These are phyloP conservation scores for Chymomyza costata DNA, from an alignment of 1,140 invertebrate species.

Conservation along the genomic window DNA sequence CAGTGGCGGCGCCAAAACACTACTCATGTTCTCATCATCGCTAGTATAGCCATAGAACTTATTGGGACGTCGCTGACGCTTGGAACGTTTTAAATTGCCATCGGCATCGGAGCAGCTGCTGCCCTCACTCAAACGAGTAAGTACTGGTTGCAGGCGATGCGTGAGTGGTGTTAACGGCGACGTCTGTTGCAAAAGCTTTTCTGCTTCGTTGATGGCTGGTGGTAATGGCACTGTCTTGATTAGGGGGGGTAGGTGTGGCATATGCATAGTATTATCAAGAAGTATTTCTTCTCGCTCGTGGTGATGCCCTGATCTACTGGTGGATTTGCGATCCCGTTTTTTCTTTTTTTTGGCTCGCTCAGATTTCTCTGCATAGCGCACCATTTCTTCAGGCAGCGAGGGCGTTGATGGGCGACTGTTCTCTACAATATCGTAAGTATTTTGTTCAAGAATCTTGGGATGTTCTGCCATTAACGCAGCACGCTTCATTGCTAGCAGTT, in stretches of 20 bases:
- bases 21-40: constrained; percentile 80
- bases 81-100: constrained; percentile 80
- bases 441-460: constrained; percentile 77
- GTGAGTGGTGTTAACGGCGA: constrained; percentile 34
- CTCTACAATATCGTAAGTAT: constrained; percentile 78
- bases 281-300: constrained; percentile 11
- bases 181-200: neutral
- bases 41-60: constrained; percentile 91
- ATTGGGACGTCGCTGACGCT: constrained; percentile 85
- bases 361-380: constrained; percentile 71
- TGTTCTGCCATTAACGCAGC: constrained; percentile 81
- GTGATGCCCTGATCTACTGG: constrained; percentile 36
- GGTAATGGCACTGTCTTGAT: constrained; percentile 4
- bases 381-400: constrained; percentile 72
- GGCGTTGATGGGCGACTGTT: constrained; percentile 80
- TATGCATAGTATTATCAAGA: constrained; percentile 3
- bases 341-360: constrained; percentile 78
- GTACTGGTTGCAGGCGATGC: constrained; percentile 28
- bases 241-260: constrained; percentile 6
- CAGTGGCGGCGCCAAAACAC: constrained; percentile 47
- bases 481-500: constrained; percentile 83
- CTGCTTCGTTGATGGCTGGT: neutral
- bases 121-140: constrained; percentile 57
- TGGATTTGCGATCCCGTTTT: constrained; percentile 79
- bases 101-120: constrained; percentile 77